Percentiles rank a stretch among this genome's conserved stretches.
phyloP scores from a whole-genome alignment of 2,113 vertebrate species.

The Ciconia stormi region DNA sequence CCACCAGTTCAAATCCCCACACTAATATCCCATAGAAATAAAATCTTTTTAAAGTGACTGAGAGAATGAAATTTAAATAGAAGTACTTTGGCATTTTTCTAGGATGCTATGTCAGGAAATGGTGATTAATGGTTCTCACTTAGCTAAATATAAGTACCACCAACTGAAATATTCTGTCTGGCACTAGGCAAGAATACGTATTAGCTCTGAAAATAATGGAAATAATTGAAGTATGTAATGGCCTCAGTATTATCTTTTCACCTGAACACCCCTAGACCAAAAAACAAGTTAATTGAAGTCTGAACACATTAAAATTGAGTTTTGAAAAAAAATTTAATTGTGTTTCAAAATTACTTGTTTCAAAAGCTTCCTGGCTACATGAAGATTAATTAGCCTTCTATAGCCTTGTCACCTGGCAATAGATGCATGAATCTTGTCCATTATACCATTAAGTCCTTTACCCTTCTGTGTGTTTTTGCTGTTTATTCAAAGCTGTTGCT shows the following conservation, averaged over 20 bases:
- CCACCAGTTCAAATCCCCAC: neutral
- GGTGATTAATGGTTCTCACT: slow-evolving; percentile 54
- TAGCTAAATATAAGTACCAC: slow-evolving; percentile 50
- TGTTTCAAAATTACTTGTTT: neutral
- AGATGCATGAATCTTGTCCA: neutral
- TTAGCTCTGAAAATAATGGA: slow-evolving; percentile 4
- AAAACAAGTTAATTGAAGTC: neutral
- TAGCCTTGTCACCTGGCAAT: neutral
- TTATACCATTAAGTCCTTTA: neutral
- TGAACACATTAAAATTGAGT: neutral
- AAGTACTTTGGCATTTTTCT: slow-evolving; percentile 48
- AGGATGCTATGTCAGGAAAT: slow-evolving; percentile 56
- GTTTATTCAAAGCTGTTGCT: neutral
- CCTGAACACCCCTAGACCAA: neutral
- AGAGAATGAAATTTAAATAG: slow-evolving; percentile 57
- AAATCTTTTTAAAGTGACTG: neutral
- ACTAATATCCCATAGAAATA: neutral
- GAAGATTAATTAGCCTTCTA: neutral
- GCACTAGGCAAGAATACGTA: neutral
- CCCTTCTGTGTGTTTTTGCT: neutral
- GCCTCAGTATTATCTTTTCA: slow-evolving; percentile 5
- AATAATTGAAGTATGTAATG: neutral
- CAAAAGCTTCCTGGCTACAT: neutral
- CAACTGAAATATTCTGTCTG: slow-evolving; percentile 15
- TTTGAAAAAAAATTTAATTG: neutral